Base-by-base conservation (phyloP, 1,140 invertebrate species). In the Papilio helenus region DNA sequence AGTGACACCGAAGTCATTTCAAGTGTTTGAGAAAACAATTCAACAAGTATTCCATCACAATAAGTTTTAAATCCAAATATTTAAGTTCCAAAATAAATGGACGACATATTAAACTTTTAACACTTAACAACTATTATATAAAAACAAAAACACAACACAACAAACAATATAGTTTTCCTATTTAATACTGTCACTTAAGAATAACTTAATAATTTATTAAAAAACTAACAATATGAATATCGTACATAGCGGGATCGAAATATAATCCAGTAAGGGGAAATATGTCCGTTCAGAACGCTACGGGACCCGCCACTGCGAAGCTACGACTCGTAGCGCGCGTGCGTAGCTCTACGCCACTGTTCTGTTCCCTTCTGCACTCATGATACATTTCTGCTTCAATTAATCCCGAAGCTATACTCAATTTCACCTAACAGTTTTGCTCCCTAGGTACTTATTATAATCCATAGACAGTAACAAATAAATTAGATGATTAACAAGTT, bases 341-440 rank as follows among this genome's bases (percentile, higher is more conserved):
- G 91, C 90, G 91, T 91, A 88, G 80, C 84, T 89, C 89, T 90
- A 87, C 89, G 89, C 89, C 81, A 90, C 84, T 82, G 84, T 79
- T 81, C 81, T 51, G 76, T 81, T 80, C 76, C 39, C 76, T 79
- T 79, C 89, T 90, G 89, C 89, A 92, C 90, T 90, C 85, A 80
- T 92, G 89, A 92, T 93, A 93, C 89, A 91, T 91, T 92, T 90
- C 88, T 90, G 87, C 88, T 89, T 90, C 88, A 93, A 93, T 92
- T 93, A 93, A 93, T 92, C 87, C 87, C 85, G 80, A 84, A 85
- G 87, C 88, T 88, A 84, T 90, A 89, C 89, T 93, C 89, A 89
- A 92, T 92, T 92, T 92, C 86, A 90, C 86, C 84, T 88, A 85
- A 82, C 73, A 84, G 77, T 86, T 29, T 79, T 82, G 81, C 78